Evolutionary conservation across 2,113 vertebrate species (phyloP).

Genomic region (Azemiops feae): DNA sequence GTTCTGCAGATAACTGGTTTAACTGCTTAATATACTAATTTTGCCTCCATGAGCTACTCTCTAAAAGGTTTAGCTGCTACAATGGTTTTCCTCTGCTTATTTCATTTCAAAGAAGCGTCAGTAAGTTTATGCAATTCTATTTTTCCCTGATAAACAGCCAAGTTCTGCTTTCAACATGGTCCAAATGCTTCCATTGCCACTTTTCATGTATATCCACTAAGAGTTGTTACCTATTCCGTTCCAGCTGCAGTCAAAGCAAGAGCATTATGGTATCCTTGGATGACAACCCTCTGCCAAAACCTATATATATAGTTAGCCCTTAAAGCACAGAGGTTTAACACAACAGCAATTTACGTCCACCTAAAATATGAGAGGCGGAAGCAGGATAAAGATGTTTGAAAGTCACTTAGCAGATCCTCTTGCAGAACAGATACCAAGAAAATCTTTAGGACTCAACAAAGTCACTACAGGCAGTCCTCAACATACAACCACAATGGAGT

Average conservation of each 20-base stretch:
- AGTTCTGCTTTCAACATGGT: background rate
- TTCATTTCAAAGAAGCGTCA: accelerated
- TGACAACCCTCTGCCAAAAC: background rate
- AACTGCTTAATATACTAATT: background rate
- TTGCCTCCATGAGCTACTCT: constrained; percentile 20
- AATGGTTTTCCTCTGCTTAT: constrained; percentile 3
- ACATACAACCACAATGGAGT: background rate
- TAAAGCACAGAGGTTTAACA: background rate
- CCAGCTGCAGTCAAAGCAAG: background rate
- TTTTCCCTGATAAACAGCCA: background rate
- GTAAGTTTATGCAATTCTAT: accelerated
- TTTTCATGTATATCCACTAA: background rate
- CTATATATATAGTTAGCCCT: background rate
- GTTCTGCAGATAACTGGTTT: constrained; percentile 20
- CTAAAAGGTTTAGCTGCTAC: constrained; percentile 2
- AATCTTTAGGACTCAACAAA: background rate
- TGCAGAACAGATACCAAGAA: background rate
- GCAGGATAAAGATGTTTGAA: background rate
- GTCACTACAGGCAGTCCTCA: background rate
- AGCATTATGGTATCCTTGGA: background rate
- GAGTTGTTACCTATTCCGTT: background rate
- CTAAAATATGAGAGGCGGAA: background rate
- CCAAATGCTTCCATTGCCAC: background rate
- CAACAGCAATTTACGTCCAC: background rate
- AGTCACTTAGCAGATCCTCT: background rate